Evolutionary conservation across 1,140 invertebrate genomes (phyloP).

Genomic region (Caenorhabditis inopinata): DNA sequence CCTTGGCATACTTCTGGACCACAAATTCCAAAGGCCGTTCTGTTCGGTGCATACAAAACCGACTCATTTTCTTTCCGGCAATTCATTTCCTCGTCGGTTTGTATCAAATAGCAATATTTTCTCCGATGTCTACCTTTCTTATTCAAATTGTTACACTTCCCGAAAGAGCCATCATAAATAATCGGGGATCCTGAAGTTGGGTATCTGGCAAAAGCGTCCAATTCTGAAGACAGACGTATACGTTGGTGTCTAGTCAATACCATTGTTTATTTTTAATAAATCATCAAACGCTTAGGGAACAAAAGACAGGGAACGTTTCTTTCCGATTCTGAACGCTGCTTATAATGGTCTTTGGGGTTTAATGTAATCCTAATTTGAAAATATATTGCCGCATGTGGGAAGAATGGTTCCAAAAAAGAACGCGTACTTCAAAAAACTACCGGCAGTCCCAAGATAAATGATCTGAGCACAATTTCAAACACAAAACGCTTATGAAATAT

Average conservation of each 20-base stretch:
- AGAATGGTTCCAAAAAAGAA: too few relatives aligned
- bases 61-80: neutral
- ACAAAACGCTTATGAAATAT: too few relatives aligned
- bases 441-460: too few relatives aligned
- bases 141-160: conserved; percentile 15
- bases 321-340: too few relatives aligned
- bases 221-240: neutral
- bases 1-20: neutral
- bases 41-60: neutral
- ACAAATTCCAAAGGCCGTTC: neutral
- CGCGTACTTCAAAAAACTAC: too few relatives aligned
- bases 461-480: too few relatives aligned
- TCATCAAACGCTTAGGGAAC: too few relatives aligned
- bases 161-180: conserved; percentile 1
- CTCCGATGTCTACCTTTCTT: neutral
- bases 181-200: neutral
- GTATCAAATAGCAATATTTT: conserved; percentile 14
- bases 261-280: neutral
- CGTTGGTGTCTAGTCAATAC: neutral
- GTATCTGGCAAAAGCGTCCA: neutral
- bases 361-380: too few relatives aligned
- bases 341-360: too few relatives aligned
- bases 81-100: neutral
- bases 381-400: too few relatives aligned
- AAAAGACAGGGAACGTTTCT: too few relatives aligned